These are phyloP conservation scores for Drepana falcataria DNA, from an alignment of 2,888 invertebrate species.

Conservation along the genomic window DNA sequence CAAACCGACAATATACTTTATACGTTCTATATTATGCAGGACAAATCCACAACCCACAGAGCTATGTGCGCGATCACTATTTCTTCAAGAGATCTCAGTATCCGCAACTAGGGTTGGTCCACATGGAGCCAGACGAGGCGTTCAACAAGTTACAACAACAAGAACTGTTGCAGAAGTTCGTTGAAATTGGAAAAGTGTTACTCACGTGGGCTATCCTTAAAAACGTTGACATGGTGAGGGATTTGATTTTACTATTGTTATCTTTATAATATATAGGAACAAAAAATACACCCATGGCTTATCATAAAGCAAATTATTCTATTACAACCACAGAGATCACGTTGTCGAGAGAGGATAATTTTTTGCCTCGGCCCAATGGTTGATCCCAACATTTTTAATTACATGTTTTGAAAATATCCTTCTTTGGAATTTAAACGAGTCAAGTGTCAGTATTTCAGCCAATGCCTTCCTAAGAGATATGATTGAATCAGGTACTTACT, in stretches of 20 bases:
- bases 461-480: no score
- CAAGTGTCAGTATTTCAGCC: no score
- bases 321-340: no score
- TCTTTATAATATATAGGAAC: neutral
- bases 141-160: constrained; percentile 93
- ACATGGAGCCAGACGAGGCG: constrained; percentile 95
- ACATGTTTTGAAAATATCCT: no score
- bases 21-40: constrained; percentile 72
- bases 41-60: constrained; percentile 96
- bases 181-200: constrained; percentile 97
- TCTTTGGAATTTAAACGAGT: no score
- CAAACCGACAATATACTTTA: neutral
- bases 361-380: no score
- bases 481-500: no score
- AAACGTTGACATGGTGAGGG: constrained; percentile 90
- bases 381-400: no score
- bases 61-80: constrained; percentile 96
- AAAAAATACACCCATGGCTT: no score
- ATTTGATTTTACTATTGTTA: neutral
- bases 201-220: constrained; percentile 95
- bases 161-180: constrained; percentile 94
- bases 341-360: no score
- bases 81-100: constrained; percentile 98
- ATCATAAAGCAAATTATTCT: no score
- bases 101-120: constrained; percentile 95